phyloP scores from a whole-genome alignment of 2,888 invertebrate species.

The Laothoe populi region DNA sequence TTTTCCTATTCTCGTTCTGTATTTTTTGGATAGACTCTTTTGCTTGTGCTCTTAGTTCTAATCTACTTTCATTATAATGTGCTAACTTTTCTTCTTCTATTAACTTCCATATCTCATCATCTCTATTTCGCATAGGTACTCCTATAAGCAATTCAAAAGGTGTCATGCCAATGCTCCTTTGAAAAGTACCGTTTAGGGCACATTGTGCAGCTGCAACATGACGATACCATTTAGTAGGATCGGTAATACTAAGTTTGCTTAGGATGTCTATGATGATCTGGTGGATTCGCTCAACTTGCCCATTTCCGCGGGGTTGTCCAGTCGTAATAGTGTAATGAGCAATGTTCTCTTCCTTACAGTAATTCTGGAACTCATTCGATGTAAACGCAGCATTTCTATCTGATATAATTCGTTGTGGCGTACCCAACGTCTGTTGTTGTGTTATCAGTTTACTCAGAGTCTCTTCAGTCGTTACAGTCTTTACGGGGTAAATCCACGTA shows the following conservation, averaged over 20 bases:
- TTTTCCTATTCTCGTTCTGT: constrained; percentile 32
- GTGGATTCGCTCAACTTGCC: constrained; percentile 41
- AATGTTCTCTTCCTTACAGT: constrained; percentile 37
- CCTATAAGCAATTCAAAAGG: constrained; percentile 36
- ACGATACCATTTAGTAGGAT: too few relatives aligned
- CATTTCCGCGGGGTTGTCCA: constrained; percentile 40
- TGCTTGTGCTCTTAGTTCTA: constrained; percentile 26
- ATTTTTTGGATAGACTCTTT: constrained; percentile 30
- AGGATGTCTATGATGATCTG: too few relatives aligned
- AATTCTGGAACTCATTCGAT: constrained; percentile 34
- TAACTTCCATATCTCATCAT: constrained; percentile 35
- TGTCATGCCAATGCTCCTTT: constrained; percentile 36
- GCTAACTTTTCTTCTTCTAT: constrained; percentile 36
- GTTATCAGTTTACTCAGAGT: constrained; percentile 34
- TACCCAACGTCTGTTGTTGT: constrained; percentile 39
- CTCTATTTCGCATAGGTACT: constrained; percentile 34
- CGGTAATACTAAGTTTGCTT: too few relatives aligned
- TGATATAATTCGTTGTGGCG: constrained; percentile 31
- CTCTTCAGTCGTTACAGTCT: constrained; percentile 46
- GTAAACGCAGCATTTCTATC: constrained; percentile 42
- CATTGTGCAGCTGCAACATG: too few relatives aligned
- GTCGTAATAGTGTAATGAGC: constrained; percentile 39
- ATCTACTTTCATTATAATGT: constrained; percentile 28
- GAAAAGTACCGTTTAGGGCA: constrained; percentile 36
- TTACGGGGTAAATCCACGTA: constrained; percentile 55